A percentile compares a stretch with the other conserved stretches of the same genome.
Evolutionary conservation across 2,888 invertebrate species (phyloP).

Genomic region (Troides helena): DNA sequence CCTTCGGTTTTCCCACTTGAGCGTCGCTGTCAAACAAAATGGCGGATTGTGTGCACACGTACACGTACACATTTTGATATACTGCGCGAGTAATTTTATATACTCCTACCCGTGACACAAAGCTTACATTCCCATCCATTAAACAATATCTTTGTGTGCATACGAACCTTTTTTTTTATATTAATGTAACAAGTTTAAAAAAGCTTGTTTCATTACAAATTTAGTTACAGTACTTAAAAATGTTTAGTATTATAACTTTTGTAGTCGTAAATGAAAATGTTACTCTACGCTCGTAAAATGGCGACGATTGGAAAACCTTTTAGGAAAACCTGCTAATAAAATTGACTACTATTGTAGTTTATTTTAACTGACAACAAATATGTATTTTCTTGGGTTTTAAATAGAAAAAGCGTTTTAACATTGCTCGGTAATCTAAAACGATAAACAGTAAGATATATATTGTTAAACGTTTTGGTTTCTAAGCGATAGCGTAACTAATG

Average conservation of each 20-base stretch:
- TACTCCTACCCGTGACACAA: conserved; percentile 13
- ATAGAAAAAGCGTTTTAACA: too few species aligned
- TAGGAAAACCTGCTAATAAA: background rate
- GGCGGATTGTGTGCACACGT: conserved; percentile 45
- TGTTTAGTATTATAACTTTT: background rate
- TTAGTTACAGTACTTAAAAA: conserved; percentile 10
- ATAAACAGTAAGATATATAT: too few species aligned
- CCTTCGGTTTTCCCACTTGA: conserved; percentile 66
- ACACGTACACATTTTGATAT: conserved; percentile 31
- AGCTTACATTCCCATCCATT: conserved; percentile 25
- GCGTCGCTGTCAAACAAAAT: conserved; percentile 47
- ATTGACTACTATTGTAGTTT: too few species aligned
- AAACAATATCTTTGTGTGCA: background rate
- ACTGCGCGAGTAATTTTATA: conserved; percentile 23
- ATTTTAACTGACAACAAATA: too few species aligned
- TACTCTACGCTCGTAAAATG: too few species aligned
- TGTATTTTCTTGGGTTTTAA: too few species aligned
- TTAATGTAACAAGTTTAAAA: conserved; percentile 14
- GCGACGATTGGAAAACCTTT: background rate
- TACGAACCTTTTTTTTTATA: conserved; percentile 4
- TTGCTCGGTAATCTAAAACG: too few species aligned
- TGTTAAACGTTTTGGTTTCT: too few species aligned
- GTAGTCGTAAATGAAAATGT: conserved; percentile 1
- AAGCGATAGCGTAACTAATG: background rate
- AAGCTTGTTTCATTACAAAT: conserved; percentile 17